phyloP scores from a whole-genome alignment of 2,888 invertebrate species.

The Pristionchus japonicus region DNA sequence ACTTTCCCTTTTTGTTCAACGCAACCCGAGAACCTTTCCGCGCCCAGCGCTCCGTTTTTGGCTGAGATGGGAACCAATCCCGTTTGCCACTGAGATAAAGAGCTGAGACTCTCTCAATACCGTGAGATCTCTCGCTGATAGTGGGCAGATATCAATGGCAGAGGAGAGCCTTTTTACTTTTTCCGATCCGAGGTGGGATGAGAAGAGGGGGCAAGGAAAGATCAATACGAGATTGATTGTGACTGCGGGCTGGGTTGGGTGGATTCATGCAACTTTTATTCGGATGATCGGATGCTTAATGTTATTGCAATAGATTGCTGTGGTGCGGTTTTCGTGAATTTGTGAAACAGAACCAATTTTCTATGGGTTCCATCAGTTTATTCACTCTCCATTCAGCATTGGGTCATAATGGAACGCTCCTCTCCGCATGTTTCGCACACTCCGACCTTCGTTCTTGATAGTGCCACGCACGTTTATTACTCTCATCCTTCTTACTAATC shows the following conservation, averaged over 20 bases:
- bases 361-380: too few species aligned
- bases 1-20: slow-evolving; percentile 37
- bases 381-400: too few species aligned
- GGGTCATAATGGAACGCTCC: too few species aligned
- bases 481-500: not conserved
- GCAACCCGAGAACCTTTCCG: slow-evolving; percentile 33
- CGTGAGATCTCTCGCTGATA: not conserved
- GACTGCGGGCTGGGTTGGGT: too few species aligned
- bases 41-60: not conserved
- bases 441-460: not conserved
- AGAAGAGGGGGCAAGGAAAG: not conserved
- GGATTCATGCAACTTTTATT: not conserved
- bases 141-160: slow-evolving; percentile 2
- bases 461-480: not conserved
- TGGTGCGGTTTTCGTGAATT: not conserved
- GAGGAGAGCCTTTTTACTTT: not conserved
- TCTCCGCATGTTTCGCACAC: not conserved
- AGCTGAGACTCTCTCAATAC: not conserved
- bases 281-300: too few species aligned
- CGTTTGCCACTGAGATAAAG: slow-evolving; percentile 34
- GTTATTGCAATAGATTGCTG: not conserved
- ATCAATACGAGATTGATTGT: not conserved
- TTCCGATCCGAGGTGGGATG: not conserved
- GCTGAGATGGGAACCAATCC: not conserved
- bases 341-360: not conserved